phyloP scores from a whole-genome alignment of 2,113 vertebrate genomes.

The Rattus norvegicus region DNA sequence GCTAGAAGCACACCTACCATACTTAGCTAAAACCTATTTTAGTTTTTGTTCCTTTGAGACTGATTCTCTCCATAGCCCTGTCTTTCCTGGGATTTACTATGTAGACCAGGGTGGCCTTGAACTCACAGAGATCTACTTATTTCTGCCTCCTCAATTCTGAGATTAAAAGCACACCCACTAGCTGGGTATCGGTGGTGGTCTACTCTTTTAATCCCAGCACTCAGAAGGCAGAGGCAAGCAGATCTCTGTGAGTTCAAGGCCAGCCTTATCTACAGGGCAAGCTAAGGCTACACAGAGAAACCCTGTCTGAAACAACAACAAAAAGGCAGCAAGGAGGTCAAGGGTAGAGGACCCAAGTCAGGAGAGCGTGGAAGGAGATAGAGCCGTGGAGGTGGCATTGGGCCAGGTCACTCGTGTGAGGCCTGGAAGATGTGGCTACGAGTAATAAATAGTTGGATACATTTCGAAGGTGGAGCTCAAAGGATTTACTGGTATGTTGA shows the following conservation, averaged over 20 bases:
- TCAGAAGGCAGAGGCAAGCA: neutral
- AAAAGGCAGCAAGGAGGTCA: neutral
- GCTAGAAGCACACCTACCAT: neutral
- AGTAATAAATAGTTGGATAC: too few relatives aligned
- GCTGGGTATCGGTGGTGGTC: neutral
- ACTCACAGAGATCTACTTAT: neutral
- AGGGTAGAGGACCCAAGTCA: neutral
- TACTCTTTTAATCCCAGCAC: neutral
- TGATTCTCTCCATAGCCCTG: neutral
- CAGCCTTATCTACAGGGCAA: neutral
- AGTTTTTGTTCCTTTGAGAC: neutral
- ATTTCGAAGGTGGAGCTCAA: neutral
- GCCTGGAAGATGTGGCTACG: neutral
- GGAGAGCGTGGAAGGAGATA: neutral
- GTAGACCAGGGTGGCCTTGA: neutral
- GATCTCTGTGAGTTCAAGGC: neutral
- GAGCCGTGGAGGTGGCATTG: neutral
- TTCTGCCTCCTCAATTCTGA: neutral
- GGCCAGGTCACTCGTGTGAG: neutral
- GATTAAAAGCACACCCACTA: neutral
- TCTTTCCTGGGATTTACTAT: neutral
- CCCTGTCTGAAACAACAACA: neutral
- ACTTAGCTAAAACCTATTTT: neutral
- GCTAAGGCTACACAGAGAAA: too few relatives aligned
- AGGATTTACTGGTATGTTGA: neutral